Conservation (phyloP, 2,113 vertebrate genomes). For the Natator depressus region DNA sequence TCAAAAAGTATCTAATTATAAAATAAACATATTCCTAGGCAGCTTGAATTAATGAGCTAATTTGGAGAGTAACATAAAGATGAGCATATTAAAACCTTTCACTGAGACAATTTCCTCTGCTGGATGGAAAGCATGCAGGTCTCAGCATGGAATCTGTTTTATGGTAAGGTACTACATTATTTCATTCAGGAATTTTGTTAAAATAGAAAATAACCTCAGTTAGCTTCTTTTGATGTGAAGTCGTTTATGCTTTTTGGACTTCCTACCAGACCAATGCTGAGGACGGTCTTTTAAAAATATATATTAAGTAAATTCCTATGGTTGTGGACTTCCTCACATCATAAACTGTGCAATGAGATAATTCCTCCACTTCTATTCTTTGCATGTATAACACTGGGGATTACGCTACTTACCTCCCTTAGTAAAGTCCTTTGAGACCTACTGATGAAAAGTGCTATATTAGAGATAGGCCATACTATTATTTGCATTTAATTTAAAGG, state of each 20-base stretch:
- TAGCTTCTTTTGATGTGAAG: not conserved
- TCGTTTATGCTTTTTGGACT: not conserved
- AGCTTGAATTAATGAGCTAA: slow-evolving; percentile 5
- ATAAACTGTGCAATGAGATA: not conserved
- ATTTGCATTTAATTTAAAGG: not conserved
- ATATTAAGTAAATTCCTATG: not conserved
- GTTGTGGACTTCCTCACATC: not conserved
- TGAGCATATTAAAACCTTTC: slow-evolving; percentile 26
- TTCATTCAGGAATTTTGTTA: not conserved
- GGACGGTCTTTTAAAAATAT: not conserved
- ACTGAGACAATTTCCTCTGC: slow-evolving; percentile 32
- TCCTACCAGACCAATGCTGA: slow-evolving; percentile 3
- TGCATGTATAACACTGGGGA: not conserved
- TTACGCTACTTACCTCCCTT: not conserved
- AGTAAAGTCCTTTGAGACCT: not conserved
- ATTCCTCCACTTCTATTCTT: accelerated
- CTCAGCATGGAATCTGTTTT: slow-evolving; percentile 34
- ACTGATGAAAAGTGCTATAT: not conserved
- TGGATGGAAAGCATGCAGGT: slow-evolving; percentile 30
- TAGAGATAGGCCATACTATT: not conserved
- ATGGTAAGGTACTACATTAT: slow-evolving; percentile 25
- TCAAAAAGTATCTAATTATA: not conserved
- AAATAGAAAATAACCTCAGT: not conserved
- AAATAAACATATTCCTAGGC: not conserved
- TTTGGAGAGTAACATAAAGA: slow-evolving; percentile 40